These are phyloP conservation scores for Euclidia mi DNA, from an alignment of 2,888 invertebrate species.

Conservation along the genomic window DNA sequence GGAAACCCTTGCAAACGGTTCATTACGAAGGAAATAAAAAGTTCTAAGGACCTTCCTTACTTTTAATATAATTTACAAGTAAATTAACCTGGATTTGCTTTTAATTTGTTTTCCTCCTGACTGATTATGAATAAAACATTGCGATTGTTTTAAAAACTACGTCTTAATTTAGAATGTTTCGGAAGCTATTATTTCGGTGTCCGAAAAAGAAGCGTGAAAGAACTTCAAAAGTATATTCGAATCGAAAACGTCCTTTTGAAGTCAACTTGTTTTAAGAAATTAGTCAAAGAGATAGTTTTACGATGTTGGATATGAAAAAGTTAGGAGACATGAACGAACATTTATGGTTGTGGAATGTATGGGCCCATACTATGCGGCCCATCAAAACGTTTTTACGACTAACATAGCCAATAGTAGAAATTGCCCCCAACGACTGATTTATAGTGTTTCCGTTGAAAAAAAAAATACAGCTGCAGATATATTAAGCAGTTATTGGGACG, in stretches of 20 bases:
- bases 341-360: constrained; percentile 79
- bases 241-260: no score
- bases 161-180: constrained; percentile 34
- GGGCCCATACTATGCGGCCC: constrained; percentile 68
- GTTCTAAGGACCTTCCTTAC: constrained; percentile 26
- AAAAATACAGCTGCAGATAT: constrained; percentile 82
- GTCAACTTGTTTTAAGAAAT: no score
- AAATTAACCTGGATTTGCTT: constrained; percentile 38
- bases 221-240: constrained; percentile 34
- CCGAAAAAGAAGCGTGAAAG: constrained; percentile 21
- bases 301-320: constrained; percentile 60
- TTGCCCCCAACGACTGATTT: constrained; percentile 66
- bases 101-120: constrained; percentile 38
- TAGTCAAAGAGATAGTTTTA: constrained; percentile 80
- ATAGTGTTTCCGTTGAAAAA: constrained; percentile 79
- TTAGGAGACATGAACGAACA: constrained; percentile 68
- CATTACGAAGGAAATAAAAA: constrained; percentile 29
- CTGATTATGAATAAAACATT: constrained; percentile 47
- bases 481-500: constrained; percentile 75
- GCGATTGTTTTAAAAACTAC: constrained; percentile 39
- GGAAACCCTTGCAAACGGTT: constrained; percentile 41
- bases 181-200: constrained; percentile 31
- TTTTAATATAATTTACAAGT: constrained; percentile 40
- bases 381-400: no score
- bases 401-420: constrained; percentile 76